Base-by-base conservation (phyloP, 2,113 vertebrate genomes). In the Callipepla squamata region DNA sequence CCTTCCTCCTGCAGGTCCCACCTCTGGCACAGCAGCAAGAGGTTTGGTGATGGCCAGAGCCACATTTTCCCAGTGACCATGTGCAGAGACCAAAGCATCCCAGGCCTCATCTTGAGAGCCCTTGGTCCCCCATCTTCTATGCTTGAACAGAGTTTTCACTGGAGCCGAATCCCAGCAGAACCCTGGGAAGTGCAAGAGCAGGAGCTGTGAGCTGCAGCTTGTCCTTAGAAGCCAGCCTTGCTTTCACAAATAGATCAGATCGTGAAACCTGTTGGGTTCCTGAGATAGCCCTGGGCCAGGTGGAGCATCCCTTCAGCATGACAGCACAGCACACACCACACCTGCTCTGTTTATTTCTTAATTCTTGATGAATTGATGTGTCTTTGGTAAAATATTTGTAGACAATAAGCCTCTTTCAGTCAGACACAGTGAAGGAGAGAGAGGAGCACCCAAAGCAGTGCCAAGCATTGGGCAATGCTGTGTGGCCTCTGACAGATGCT, bases 21-120 rank as follows among this genome's bases (percentile, higher is more conserved):
- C 28, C 85, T 21, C 65, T 1, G 2, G 7, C 15, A 13, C 47
- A 44, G 53, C 28, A 28, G 28, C 0, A 0, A 5, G 21, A 12
- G 7, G 6, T 38, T 70, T 47, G 23, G 19, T 8, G 21, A 5
- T 61, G 44, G 40, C 28, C 28, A 40, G 20, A 55, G 44, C 44
- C 32, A 15, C 9, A 45, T 68, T 34, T 58, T 65, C 45, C 17
- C 38, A 34, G 26, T 23, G 44, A 23, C 45, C 40, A 11, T 0
- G 0, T 69, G 48, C n/a, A 72, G 59, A 51, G 34, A n/a, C 22
- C 21, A 76, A 45, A 59, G 26, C 59, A 72, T 32, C 21, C 15
- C 36, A 82, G 22, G 51, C 11, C 22, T 42, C 50, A 58, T 13
- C 44, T 82, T 1, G 0, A 78, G 40, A 61, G 26, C 67, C 53